Percentiles rank a stretch among this genome's conserved stretches.
phyloP scores from a whole-genome alignment of 2,113 vertebrate genomes.

The Chionodraco myersi region DNA sequence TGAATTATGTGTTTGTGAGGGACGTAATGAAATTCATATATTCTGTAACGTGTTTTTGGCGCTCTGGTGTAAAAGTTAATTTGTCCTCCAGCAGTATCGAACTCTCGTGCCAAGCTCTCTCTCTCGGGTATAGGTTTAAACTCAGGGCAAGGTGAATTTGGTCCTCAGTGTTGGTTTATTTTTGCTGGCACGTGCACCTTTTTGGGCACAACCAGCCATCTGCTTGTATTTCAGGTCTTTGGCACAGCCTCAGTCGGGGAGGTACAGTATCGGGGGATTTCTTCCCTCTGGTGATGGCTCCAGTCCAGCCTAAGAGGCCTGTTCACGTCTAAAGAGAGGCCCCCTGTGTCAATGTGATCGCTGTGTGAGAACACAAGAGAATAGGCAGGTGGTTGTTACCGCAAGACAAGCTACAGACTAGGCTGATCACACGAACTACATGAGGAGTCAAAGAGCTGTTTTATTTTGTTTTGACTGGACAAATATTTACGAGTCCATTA shows the following conservation, averaged over 20 bases:
- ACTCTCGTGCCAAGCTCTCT: constrained; percentile 34
- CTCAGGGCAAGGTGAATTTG: constrained; percentile 54
- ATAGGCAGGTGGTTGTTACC: constrained; percentile 73
- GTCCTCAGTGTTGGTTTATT: constrained; percentile 56
- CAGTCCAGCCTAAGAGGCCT: constrained; percentile 60
- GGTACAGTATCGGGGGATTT: constrained; percentile 76
- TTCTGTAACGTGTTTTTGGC: constrained; percentile 40
- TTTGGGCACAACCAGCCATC: constrained; percentile 66
- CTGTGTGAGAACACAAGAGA: constrained; percentile 69
- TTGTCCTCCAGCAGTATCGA: constrained; percentile 24
- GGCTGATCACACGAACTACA: constrained; percentile 65
- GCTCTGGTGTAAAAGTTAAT: constrained; percentile 33
- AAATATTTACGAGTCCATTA: constrained; percentile 86
- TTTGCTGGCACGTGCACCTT: constrained; percentile 55
- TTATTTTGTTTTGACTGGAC: constrained; percentile 85
- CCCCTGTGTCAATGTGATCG: constrained; percentile 71
- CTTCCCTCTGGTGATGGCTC: constrained; percentile 65
- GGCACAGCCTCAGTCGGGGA: constrained; percentile 71
- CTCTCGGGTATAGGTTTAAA: constrained; percentile 58
- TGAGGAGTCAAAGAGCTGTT: constrained; percentile 77
- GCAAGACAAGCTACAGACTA: constrained; percentile 65
- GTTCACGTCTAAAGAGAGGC: constrained; percentile 70
- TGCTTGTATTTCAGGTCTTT: constrained; percentile 73
- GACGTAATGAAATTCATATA: constrained; percentile 49
- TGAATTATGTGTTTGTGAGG: constrained; percentile 47